Conservation (phyloP, 2,797 vertebrate species). For the Diplodus puntazzo region DNA sequence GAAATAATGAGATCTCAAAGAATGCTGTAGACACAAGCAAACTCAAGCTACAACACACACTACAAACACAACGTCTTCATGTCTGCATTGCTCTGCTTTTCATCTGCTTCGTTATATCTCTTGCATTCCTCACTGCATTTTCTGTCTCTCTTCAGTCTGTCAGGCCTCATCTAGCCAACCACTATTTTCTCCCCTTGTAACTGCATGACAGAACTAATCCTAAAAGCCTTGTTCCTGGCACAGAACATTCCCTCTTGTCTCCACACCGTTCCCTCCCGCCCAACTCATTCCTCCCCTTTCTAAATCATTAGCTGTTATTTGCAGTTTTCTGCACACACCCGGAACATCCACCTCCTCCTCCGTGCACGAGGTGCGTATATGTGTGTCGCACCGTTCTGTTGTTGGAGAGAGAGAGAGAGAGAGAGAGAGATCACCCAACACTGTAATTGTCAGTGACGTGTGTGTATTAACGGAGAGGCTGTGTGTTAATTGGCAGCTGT, state of each 20-base stretch:
- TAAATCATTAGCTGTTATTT: slow-evolving; percentile 42
- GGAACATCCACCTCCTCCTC: slow-evolving; percentile 8
- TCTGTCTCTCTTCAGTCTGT: slow-evolving; percentile 50
- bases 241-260: slow-evolving; percentile 59
- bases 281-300: slow-evolving; percentile 18
- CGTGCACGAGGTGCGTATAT: slow-evolving; percentile 16
- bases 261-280: slow-evolving; percentile 32
- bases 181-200: slow-evolving; percentile 61
- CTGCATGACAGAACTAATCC: slow-evolving; percentile 72
- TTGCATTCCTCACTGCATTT: background rate
- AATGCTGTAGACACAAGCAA: background rate
- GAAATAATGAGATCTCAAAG: background rate
- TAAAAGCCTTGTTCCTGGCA: slow-evolving; percentile 72
- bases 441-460: slow-evolving; percentile 69
- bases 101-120: slow-evolving; percentile 15
- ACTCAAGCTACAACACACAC: background rate
- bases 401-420: slow-evolving; percentile 38
- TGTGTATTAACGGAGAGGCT: slow-evolving; percentile 70
- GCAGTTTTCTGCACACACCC: slow-evolving; percentile 26
- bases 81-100: slow-evolving; percentile 10
- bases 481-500: slow-evolving; percentile 81
- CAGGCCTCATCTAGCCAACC: slow-evolving; percentile 62
- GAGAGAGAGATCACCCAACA: slow-evolving; percentile 58
- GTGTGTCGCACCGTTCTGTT: slow-evolving; percentile 27
- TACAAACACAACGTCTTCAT: background rate